Conservation (phyloP, 2,797 vertebrate species). For the Enteromius mattozi region DNA sequence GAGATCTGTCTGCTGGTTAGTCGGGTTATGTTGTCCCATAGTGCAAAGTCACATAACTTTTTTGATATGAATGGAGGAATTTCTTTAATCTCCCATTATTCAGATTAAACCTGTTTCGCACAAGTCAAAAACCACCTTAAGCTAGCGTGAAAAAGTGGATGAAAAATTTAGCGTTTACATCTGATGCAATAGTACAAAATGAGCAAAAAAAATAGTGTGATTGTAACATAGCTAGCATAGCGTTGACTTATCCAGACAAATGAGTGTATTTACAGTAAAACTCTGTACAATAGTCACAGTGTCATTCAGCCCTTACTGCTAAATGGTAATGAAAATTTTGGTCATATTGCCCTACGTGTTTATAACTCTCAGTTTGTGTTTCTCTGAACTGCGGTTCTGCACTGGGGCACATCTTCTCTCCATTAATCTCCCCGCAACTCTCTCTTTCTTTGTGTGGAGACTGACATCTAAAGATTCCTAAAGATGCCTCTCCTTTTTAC, state of each 20-base stretch:
- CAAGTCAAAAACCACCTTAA: too few species aligned
- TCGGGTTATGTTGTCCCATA: too few species aligned
- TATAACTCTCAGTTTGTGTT: neutral
- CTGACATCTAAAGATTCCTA: conserved; percentile 73
- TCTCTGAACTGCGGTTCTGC: neutral
- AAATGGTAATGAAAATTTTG: neutral
- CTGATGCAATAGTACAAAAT: too few species aligned
- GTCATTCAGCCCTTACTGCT: neutral
- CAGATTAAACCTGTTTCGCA: too few species aligned
- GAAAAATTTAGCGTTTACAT: too few species aligned
- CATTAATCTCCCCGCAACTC: neutral
- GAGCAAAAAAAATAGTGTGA: too few species aligned
- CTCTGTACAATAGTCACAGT: neutral
- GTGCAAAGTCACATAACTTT: too few species aligned
- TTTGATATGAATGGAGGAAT: too few species aligned
- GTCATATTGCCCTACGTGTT: neutral
- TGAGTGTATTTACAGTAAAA: neutral
- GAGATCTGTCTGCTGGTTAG: too few species aligned
- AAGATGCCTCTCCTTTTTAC: conserved; percentile 73
- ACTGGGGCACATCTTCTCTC: neutral
- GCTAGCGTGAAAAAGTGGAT: too few species aligned
- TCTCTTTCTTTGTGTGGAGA: conserved; percentile 73
- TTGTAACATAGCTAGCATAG: neutral
- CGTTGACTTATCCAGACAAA: neutral
- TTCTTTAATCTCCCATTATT: too few species aligned